These are phyloP conservation scores for Malurus cyaneus DNA, from an alignment of 2,113 vertebrate genomes.

Conservation along the genomic window DNA sequence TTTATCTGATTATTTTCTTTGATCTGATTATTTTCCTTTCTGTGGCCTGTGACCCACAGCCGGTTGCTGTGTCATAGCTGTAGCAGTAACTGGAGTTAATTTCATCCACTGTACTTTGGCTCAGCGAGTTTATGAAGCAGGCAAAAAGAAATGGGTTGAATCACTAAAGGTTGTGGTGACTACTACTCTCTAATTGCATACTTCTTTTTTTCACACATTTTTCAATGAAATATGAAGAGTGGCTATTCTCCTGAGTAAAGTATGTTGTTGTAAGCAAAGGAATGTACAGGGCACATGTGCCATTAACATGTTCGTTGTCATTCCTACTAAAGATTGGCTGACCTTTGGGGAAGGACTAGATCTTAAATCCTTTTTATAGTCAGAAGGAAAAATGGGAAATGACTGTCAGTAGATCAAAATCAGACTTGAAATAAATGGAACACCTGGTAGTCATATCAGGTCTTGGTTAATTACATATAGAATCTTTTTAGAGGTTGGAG, in stretches of 20 bases:
- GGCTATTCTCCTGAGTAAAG: not conserved
- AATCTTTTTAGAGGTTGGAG: not conserved
- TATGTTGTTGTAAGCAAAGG: accelerated
- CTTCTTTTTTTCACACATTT: not conserved
- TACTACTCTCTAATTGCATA: not conserved
- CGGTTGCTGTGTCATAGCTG: not conserved
- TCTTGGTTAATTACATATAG: not conserved
- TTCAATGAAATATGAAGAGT: not conserved
- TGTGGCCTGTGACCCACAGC: not conserved
- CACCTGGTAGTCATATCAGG: not conserved
- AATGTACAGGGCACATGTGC: not conserved
- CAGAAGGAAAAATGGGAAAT: not conserved
- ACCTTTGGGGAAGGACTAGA: not conserved
- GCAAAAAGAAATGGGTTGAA: not conserved
- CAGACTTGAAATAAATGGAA: not conserved
- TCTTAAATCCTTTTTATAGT: not conserved
- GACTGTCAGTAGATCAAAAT: not conserved
- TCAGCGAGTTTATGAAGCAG: not conserved
- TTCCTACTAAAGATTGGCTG: accelerated
- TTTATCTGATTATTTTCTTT: not conserved
- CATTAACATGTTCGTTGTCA: not conserved
- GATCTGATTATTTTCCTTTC: not conserved
- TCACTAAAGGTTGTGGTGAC: not conserved
- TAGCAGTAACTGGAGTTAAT: not conserved
- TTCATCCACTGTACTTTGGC: not conserved